Base-by-base conservation (phyloP, 2,888 invertebrate genomes). In the Vesta saturnalis region DNA sequence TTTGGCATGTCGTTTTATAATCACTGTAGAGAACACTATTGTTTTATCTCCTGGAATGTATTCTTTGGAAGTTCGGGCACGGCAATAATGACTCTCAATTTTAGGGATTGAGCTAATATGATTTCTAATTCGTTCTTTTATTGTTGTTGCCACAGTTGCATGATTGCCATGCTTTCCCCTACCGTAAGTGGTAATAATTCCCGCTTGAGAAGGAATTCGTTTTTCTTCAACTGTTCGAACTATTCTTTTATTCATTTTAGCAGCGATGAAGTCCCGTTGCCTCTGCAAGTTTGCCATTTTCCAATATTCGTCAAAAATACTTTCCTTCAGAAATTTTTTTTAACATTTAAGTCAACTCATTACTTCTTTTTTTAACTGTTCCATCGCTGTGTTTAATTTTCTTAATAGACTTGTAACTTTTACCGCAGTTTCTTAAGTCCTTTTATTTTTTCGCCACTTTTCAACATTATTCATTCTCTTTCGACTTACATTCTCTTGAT, bases 101-200 rank as follows among this genome's bases (percentile, higher is more conserved):
- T 55, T 55, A 1, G 22, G 55, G 55, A 55, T 55, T 55, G 55
- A 55, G 55, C 55, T 55, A 55, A 55, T 55, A 5, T 55, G 52
- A 16, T 52, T 52, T 52, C 18, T 52, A 18, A 52, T 52, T 5
- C 14, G 18, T 21, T 55, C 49, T 55, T 22, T 55, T 55, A 55
- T 23, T 22, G 55, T 21, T 55, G 55, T 55, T 22, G 55, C 5
- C 21, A 55, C 55, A 5, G 4, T 55, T 55, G 55, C 55, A 55
- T 55, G 55, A 22, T 22, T 55, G 21, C 21, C 22, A 23, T 55
- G 55, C n/a, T 55, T 22, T 55, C 14, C 14, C 55, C 23, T 22
- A 55, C 18, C 18, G 21, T 55, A 19, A 55, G 14, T 55, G 23
- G 55, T 21, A 55, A 55, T 19, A 55, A 55, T 10, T 55, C 55